Evolutionary conservation across 2,888 invertebrate genomes (phyloP).

Genomic region (Galeruca laticollis): DNA sequence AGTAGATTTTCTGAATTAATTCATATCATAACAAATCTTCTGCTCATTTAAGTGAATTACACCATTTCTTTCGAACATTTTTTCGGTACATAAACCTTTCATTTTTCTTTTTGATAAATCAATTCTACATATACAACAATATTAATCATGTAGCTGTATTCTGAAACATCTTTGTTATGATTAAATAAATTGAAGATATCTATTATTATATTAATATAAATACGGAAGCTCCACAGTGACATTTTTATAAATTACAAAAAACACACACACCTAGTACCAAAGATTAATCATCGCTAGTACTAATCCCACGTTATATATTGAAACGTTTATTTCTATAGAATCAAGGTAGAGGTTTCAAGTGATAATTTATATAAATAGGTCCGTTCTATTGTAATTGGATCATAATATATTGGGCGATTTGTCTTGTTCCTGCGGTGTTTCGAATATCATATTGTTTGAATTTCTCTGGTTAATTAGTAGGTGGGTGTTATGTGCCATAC

Average conservation of each 20-base stretch:
- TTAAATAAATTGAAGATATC: no score
- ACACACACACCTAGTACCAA: not conserved
- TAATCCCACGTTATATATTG: conserved; percentile 36
- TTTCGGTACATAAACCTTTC: no score
- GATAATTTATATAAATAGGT: conserved; percentile 28
- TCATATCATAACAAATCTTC: no score
- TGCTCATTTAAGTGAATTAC: no score
- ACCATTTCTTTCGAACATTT: no score
- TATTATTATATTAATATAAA: conserved; percentile 3
- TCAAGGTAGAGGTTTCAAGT: conserved; percentile 19
- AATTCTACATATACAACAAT: no score
- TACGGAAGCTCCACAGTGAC: not conserved
- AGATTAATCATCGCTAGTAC: conserved; percentile 1
- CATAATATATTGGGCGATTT: conserved; percentile 29
- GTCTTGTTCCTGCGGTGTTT: conserved; percentile 16
- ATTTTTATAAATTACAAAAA: not conserved
- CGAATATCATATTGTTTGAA: conserved; percentile 11
- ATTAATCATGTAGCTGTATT: no score
- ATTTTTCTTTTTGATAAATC: no score
- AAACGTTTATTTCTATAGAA: conserved; percentile 11
- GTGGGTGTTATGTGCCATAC: conserved; percentile 10
- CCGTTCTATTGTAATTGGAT: conserved; percentile 26
- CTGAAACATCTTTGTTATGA: no score
- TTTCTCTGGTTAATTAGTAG: conserved; percentile 15
- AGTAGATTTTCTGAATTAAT: no score